Evolutionary conservation across 2,797 vertebrate genomes (phyloP).

Genomic region (Crenuchus spilurus): DNA sequence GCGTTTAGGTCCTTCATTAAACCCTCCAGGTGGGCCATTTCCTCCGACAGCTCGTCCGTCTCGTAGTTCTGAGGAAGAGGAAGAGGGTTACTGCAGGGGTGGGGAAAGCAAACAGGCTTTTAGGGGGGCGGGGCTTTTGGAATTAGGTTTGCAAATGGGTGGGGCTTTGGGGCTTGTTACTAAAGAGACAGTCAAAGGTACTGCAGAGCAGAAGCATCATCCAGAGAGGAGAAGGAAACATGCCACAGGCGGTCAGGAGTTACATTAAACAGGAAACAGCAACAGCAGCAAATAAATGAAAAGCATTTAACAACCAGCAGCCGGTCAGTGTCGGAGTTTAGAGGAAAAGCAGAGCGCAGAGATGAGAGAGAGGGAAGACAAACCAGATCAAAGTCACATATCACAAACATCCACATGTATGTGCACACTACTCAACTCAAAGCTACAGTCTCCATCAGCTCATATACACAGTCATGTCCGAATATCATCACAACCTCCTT

Average conservation of each 20-base stretch:
- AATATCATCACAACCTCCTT: too few relatives aligned
- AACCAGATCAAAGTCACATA: conserved; percentile 41
- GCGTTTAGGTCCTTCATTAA: conserved; percentile 99
- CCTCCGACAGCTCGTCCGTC: conserved; percentile 97
- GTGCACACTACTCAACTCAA: too few relatives aligned
- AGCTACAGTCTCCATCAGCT: too few relatives aligned
- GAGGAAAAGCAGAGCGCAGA: conserved; percentile 59
- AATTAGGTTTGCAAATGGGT: neutral
- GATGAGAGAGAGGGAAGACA: conserved; percentile 73
- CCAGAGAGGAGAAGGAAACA: neutral
- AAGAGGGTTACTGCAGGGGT: conserved; percentile 76
- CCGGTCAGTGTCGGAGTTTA: conserved; percentile 25
- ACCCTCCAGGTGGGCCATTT: conserved; percentile 99
- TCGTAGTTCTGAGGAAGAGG: conserved; percentile 89
- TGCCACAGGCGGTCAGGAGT: conserved; percentile 11
- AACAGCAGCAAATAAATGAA: neutral
- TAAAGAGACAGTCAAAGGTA: conserved; percentile 58
- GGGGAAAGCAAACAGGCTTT: conserved; percentile 62
- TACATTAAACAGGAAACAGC: neutral
- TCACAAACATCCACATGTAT: too few relatives aligned
- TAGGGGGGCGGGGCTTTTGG: conserved; percentile 56
- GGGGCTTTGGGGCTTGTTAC: neutral
- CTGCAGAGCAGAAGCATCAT: conserved; percentile 47
- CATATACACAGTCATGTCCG: too few relatives aligned
- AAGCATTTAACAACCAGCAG: conserved; percentile 17